Conservation (phyloP, 1,140 invertebrate species). For the Drosophila takahashii region DNA sequence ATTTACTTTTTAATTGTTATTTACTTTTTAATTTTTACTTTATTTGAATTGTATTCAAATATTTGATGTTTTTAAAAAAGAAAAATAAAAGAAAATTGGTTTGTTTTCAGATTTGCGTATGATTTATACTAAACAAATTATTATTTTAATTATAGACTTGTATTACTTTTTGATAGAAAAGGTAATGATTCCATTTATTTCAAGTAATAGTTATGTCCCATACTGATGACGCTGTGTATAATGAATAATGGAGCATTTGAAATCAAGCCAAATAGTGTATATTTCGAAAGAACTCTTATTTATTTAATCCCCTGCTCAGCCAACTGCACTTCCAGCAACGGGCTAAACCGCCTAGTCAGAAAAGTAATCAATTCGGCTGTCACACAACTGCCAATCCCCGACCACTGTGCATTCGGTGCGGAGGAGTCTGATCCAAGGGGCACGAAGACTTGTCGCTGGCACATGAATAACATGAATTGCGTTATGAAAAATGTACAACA, state of each 20-base stretch:
- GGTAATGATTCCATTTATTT: too few relatives aligned
- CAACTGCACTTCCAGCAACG: slow-evolving; percentile 4
- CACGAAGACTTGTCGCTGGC: slow-evolving; percentile 50
- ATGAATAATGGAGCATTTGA: too few relatives aligned
- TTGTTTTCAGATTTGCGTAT: too few relatives aligned
- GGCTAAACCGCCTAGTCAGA: neutral
- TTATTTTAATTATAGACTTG: too few relatives aligned
- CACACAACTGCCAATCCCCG: slow-evolving; percentile 3
- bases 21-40: too few relatives aligned
- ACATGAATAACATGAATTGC: slow-evolving; percentile 74
- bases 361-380: slow-evolving; percentile 30
- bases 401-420: slow-evolving; percentile 30
- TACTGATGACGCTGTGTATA: too few relatives aligned
- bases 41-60: neutral
- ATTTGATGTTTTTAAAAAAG: neutral
- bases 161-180: too few relatives aligned
- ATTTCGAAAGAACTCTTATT: neutral
- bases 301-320: neutral
- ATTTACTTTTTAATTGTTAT: too few relatives aligned
- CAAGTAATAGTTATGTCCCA: too few relatives aligned
- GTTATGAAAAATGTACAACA: slow-evolving; percentile 77
- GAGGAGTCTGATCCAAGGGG: slow-evolving; percentile 6
- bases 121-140: too few relatives aligned
- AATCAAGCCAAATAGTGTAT: too few relatives aligned
- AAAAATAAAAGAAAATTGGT: too few relatives aligned